These are phyloP conservation scores for Cassiopea xamachana DNA, from an alignment of 30 jellyfish, hydroid and myxozoan genomes.

Conservation along the genomic window DNA sequence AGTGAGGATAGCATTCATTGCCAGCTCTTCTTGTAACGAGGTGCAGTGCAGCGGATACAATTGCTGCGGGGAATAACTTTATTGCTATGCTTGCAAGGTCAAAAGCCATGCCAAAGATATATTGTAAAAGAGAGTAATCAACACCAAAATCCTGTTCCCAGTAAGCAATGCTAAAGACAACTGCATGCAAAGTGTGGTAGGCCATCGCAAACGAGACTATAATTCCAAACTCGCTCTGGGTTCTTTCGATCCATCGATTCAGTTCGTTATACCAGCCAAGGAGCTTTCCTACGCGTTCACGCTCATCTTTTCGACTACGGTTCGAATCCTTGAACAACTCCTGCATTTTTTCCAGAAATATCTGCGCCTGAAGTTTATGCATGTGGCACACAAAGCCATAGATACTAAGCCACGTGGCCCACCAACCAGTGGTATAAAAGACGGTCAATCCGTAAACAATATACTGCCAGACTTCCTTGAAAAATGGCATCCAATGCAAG, in stretches of 20 bases:
- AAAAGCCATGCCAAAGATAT: conserved; percentile 64
- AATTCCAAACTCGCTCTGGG: conserved; percentile 77
- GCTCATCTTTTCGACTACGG: conserved; percentile 43
- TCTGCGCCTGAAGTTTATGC: conserved; percentile 66
- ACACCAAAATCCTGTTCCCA: conserved; percentile 73
- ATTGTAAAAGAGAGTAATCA: conserved; percentile 69
- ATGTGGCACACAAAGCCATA: conserved; percentile 85
- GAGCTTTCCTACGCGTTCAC: conserved; percentile 45
- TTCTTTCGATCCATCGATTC: conserved; percentile 77
- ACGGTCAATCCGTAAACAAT: conserved; percentile 45
- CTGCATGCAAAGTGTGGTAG: conserved; percentile 71
- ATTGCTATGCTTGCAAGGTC: conserved; percentile 80
- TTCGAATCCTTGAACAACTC: conserved; percentile 37
- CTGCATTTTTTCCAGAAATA: conserved; percentile 55
- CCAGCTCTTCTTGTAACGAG: conserved; percentile 66
- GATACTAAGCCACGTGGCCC: conserved; percentile 85
- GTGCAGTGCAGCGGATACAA: conserved; percentile 72
- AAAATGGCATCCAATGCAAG: conserved; percentile 76
- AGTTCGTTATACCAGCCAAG: conserved; percentile 71
- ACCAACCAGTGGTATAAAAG: conserved; percentile 79
- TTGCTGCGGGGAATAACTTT: conserved; percentile 84
- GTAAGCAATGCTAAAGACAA: conserved; percentile 78
- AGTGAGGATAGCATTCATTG: conserved; percentile 54
- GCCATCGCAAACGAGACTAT: conserved; percentile 85
- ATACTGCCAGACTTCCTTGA: conserved; percentile 45